Conservation (phyloP, 2,797 vertebrate genomes). For the Cynopterus sphinx region DNA sequence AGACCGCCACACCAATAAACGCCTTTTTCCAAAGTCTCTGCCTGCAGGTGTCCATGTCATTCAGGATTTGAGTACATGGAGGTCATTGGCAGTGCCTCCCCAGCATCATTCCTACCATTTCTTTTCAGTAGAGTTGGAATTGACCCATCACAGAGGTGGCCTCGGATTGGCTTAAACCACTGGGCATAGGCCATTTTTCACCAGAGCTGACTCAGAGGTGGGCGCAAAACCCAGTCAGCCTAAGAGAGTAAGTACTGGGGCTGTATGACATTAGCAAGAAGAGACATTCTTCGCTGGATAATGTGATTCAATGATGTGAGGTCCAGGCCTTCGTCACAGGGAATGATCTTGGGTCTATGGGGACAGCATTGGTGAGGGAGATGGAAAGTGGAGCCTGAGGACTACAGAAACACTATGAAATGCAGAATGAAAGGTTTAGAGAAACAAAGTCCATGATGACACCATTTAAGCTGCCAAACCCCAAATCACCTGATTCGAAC, state of each 20-base stretch:
- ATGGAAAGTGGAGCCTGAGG: not conserved
- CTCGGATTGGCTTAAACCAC: not conserved
- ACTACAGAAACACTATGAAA: not conserved
- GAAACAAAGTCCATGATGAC: not conserved
- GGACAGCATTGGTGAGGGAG: not conserved
- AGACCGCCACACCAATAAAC: slow-evolving; percentile 81
- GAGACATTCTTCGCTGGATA: not conserved
- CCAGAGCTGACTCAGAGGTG: not conserved
- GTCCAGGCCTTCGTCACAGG: not conserved
- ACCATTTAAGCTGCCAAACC: not conserved
- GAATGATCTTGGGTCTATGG: not conserved
- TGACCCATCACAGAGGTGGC: not conserved
- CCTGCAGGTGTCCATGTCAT: slow-evolving; percentile 20
- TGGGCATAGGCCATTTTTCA: not conserved
- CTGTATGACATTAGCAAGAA: not conserved
- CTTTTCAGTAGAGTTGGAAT: not conserved
- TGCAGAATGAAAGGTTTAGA: not conserved
- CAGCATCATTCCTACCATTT: not conserved
- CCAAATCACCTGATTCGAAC: not conserved
- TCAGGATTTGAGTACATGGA: not conserved
- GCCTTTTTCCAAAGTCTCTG: slow-evolving; percentile 80
- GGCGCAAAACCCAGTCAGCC: too few relatives aligned
- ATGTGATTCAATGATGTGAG: not conserved
- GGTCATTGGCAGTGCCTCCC: not conserved
- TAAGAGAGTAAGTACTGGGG: not conserved